These are phyloP conservation scores for Onthophagus sagittarius DNA, from an alignment of 2,888 invertebrate species.

Conservation along the genomic window DNA sequence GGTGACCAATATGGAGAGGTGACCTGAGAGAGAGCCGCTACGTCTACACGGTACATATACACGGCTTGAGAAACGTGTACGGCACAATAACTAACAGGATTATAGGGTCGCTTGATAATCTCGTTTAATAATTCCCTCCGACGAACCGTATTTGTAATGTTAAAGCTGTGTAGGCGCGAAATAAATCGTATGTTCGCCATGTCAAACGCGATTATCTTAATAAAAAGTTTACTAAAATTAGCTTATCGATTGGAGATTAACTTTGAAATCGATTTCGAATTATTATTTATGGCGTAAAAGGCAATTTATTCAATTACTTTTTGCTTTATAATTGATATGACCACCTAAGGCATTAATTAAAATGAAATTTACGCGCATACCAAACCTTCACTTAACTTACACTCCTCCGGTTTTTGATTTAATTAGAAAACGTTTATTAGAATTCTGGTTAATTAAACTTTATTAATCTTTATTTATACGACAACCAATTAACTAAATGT, in stretches of 20 bases:
- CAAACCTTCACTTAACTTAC: background rate
- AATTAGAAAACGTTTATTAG: background rate
- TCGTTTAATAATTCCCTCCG: constrained; percentile 4
- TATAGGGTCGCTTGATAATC: constrained; percentile 1
- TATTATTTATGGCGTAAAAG: background rate
- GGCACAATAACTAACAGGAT: constrained; percentile 7
- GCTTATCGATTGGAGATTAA: no score
- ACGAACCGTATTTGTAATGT: constrained; percentile 4
- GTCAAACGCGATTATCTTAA: background rate
- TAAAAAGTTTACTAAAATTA: no score
- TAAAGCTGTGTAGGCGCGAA: background rate
- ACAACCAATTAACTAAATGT: no score
- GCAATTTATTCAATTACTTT: background rate
- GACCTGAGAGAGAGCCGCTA: background rate
- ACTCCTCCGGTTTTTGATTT: background rate
- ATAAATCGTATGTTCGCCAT: background rate
- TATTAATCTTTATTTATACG: background rate
- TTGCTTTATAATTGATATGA: background rate
- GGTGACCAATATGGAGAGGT: constrained; percentile 12
- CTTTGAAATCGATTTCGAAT: no score
- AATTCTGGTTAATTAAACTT: background rate
- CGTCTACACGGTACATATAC: background rate
- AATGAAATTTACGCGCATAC: background rate
- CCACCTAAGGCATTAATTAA: background rate
- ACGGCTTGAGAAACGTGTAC: constrained; percentile 6